phyloP scores from a whole-genome alignment of 2,888 invertebrate species.

The Strigamia maritima region DNA sequence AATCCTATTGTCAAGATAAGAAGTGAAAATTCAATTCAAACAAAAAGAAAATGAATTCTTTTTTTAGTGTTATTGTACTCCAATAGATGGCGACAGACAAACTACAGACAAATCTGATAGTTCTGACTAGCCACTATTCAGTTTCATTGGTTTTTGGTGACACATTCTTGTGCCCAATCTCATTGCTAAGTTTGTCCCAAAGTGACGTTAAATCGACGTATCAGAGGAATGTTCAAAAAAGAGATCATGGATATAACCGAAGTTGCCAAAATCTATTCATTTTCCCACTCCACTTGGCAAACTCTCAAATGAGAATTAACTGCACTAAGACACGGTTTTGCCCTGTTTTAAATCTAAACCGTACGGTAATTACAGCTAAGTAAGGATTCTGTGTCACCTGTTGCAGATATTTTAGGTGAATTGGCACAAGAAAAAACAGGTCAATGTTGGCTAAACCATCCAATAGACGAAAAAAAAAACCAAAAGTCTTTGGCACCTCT shows the following conservation, averaged over 20 bases:
- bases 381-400: neutral
- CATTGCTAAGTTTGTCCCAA: neutral
- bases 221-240: neutral
- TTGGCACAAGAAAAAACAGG: slow-evolving; percentile 19
- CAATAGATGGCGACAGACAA: neutral
- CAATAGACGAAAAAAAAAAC: neutral
- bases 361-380: neutral
- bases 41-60: neutral
- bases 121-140: neutral
- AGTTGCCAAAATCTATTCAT: slow-evolving; percentile 28
- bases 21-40: too few relatives aligned
- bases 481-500: neutral
- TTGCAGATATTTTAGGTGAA: slow-evolving; percentile 13
- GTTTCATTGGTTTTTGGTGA: neutral
- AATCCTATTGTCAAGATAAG: too few relatives aligned
- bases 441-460: slow-evolving; percentile 9
- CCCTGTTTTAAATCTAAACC: neutral
- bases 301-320: neutral
- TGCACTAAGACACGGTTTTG: neutral
- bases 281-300: slow-evolving; percentile 1
- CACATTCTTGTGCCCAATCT: slow-evolving; percentile 27
- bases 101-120: neutral
- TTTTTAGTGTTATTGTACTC: neutral
- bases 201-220: slow-evolving; percentile 26
- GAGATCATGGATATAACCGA: neutral